Percentiles rank a stretch among this genome's conserved stretches.
Conservation (phyloP, 2,888 invertebrate genomes). For the Stegana nigrithorax region DNA sequence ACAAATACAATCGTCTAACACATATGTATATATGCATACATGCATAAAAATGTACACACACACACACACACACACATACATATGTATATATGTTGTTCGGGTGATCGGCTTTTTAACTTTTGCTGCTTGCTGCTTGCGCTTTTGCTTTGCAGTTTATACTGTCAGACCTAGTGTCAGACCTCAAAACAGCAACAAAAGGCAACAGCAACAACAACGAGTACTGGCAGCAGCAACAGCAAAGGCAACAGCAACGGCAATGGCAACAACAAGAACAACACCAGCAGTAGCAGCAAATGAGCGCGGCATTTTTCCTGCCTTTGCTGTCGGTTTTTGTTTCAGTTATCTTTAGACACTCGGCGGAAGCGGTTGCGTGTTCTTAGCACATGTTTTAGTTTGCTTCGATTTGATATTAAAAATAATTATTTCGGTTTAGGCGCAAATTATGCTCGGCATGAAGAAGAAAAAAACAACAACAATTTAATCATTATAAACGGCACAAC, state of each 20-base stretch:
- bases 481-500: constrained; percentile 22
- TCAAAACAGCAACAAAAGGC: too few relatives aligned
- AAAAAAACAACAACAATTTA: constrained; percentile 20
- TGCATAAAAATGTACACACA: constrained; percentile 22
- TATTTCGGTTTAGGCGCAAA: constrained; percentile 21
- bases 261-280: too few relatives aligned
- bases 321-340: constrained; percentile 59
- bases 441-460: constrained; percentile 43
- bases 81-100: background rate
- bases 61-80: constrained; percentile 2
- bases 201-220: constrained; percentile 3
- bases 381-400: background rate
- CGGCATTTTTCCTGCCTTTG: background rate
- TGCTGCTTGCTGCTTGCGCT: constrained; percentile 36
- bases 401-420: too few relatives aligned
- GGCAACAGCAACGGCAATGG: too few relatives aligned
- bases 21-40: constrained; percentile 22
- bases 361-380: constrained; percentile 59
- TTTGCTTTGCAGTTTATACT: constrained; percentile 29
- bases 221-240: constrained; percentile 15
- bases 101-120: constrained; percentile 4
- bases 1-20: too few relatives aligned
- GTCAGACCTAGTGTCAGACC: background rate
- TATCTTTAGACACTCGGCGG: constrained; percentile 64
- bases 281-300: constrained; percentile 42